Evolutionary conservation across 2,113 vertebrate species (phyloP).

Genomic region (Clupea harengus): DNA sequence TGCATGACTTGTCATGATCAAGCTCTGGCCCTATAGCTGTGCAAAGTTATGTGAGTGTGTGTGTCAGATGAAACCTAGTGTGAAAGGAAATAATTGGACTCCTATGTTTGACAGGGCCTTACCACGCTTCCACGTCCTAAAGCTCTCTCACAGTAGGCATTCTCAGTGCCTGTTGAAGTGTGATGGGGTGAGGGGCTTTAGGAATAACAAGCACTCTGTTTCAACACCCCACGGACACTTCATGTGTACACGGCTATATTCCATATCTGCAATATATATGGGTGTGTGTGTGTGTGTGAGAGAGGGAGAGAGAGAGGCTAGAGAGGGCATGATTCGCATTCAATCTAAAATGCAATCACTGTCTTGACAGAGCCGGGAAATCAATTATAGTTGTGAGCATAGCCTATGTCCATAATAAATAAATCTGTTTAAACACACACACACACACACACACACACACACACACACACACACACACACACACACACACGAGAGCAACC

Average conservation of each 20-base stretch:
- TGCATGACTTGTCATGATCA: no score
- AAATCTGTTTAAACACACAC: neutral
- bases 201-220: no score
- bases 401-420: slow-evolving; percentile 3
- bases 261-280: no score
- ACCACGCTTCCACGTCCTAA: no score
- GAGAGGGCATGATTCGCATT: neutral
- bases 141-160: no score
- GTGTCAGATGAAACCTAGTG: neutral
- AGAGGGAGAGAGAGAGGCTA: slow-evolving; percentile 36
- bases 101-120: no score
- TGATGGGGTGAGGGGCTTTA: no score
- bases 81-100: no score
- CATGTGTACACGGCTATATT: no score
- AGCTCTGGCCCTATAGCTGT: no score
- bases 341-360: slow-evolving; percentile 14
- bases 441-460: neutral
- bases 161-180: no score
- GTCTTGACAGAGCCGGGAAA: slow-evolving; percentile 6
- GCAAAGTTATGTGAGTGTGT: neutral
- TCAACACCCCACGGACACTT: no score
- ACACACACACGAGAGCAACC: neutral
- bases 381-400: slow-evolving; percentile 2
- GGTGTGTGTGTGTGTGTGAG: slow-evolving; percentile 12
- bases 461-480: neutral